Percentiles rank a stretch among this genome's conserved stretches.
These are phyloP conservation scores for Ephydatia muelleri DNA, from an alignment of 37 sponge, comb jelly and placozoan genomes.

Conservation along the genomic window DNA sequence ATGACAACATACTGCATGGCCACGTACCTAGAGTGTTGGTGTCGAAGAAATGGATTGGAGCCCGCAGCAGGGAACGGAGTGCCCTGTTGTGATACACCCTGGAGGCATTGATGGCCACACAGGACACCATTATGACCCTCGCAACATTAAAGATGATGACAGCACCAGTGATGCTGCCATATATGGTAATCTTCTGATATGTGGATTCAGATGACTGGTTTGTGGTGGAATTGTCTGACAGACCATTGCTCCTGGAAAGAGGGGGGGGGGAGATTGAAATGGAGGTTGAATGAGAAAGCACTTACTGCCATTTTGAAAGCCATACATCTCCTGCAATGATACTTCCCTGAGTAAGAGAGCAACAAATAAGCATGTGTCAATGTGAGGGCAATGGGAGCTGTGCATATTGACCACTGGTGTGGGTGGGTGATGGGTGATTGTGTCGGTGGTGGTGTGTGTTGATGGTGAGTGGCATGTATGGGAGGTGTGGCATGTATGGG, in stretches of 20 bases:
- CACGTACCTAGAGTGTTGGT: constrained; percentile 76
- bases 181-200: constrained; percentile 56
- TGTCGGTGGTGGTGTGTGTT: too few species aligned
- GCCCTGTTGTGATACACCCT: constrained; percentile 67
- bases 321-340: constrained; percentile 31
- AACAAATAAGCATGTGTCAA: too few species aligned
- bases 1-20: too few species aligned
- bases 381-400: too few species aligned
- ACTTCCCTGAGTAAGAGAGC: not conserved
- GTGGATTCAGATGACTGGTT: not conserved
- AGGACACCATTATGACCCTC: constrained; percentile 40
- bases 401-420: too few species aligned
- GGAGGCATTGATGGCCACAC: constrained; percentile 59
- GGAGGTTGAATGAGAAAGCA: not conserved
- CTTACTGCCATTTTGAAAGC: constrained; percentile 35
- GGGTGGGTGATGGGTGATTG: too few species aligned
- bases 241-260: not conserved
- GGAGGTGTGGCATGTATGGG: too few species aligned
- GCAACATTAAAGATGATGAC: constrained; percentile 38
- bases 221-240: not conserved
- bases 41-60: constrained; percentile 79
- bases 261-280: not conserved
- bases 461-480: too few species aligned
- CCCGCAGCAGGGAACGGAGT: constrained; percentile 65
- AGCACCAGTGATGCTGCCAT: constrained; percentile 28